Evolutionary conservation across 1,140 invertebrate species (phyloP).

Genomic region (Paracyclopina nana): DNA sequence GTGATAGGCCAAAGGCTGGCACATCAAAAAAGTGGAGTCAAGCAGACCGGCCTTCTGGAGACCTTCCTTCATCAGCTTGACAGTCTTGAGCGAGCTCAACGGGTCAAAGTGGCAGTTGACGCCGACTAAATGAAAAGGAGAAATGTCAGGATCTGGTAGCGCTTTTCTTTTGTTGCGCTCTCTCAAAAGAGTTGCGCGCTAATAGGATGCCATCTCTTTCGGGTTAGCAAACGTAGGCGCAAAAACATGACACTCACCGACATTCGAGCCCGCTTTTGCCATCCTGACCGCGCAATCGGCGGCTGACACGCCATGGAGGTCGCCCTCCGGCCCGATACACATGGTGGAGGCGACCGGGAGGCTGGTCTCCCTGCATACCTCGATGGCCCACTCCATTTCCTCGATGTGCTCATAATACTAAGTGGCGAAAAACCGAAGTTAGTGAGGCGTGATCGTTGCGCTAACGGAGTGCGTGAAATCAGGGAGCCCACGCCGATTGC

Average conservation of each 20-base stretch:
- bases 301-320: constrained; percentile 25
- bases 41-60: constrained; percentile 22
- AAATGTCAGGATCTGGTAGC: background rate
- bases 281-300: constrained; percentile 28
- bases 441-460: too few species aligned
- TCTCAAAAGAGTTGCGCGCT: too few species aligned
- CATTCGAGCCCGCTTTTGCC: constrained; percentile 28
- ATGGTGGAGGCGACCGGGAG: constrained; percentile 26
- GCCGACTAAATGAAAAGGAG: constrained; percentile 22
- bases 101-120: constrained; percentile 30
- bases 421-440: too few species aligned
- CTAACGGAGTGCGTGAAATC: background rate
- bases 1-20: constrained; percentile 26
- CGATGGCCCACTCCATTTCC: constrained; percentile 30
- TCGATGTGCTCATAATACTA: constrained; percentile 31
- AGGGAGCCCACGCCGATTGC: too few species aligned
- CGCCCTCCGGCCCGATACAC: constrained; percentile 29
- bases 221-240: background rate
- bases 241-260: constrained; percentile 18
- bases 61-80: constrained; percentile 26
- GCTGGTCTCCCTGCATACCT: constrained; percentile 23
- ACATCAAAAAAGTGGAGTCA: constrained; percentile 24
- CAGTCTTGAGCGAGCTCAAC: constrained; percentile 23
- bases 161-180: background rate
- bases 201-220: too few species aligned